Evolutionary conservation across 2,797 vertebrate genomes (phyloP).

Genomic region (Nothura maculosa): DNA sequence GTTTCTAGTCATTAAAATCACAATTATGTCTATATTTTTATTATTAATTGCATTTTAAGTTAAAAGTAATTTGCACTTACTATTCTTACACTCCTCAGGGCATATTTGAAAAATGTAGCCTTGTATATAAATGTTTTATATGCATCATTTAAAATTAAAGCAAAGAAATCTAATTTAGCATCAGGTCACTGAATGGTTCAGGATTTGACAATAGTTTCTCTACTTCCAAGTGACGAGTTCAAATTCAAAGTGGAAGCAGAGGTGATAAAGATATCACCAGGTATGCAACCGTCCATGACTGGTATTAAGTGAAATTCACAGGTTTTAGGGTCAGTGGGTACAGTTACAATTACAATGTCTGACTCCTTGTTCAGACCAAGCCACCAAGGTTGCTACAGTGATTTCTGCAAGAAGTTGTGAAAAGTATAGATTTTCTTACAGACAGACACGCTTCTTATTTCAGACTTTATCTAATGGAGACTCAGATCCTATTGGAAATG

Average conservation of each 20-base stretch:
- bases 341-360: background rate
- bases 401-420: background rate
- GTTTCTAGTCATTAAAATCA: background rate
- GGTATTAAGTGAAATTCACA: background rate
- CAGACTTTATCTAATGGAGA: background rate
- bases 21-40: background rate
- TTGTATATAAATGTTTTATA: background rate
- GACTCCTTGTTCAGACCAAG: background rate
- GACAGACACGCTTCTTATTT: background rate
- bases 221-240: background rate
- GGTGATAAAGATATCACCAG: background rate
- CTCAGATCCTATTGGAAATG: background rate
- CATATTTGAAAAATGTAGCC: background rate
- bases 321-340: background rate
- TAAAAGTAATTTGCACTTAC: slow-evolving; percentile 9
- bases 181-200: background rate
- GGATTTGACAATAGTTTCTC: background rate
- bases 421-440: background rate
- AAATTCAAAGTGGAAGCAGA: background rate
- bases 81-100: background rate
- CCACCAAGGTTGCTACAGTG: background rate
- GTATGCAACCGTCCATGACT: background rate
- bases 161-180: background rate
- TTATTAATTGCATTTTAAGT: background rate
- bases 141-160: background rate